These are phyloP conservation scores for Heliconius nattereri DNA, from an alignment of 1,140 invertebrate species.

Conservation along the genomic window DNA sequence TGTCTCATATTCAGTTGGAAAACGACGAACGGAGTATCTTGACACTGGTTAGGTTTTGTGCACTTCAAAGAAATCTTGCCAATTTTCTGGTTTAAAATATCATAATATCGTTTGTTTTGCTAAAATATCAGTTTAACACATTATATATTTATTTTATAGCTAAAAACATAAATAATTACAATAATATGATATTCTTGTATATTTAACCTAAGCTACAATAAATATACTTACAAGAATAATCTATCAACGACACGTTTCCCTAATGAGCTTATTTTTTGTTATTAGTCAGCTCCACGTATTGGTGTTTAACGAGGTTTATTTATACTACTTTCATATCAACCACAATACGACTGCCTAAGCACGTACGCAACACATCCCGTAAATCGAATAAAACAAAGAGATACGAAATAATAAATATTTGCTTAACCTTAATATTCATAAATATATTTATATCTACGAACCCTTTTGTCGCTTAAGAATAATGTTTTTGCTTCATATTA, in stretches of 20 bases:
- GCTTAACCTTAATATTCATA: neutral
- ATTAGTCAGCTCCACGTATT: slow-evolving; percentile 59
- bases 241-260: slow-evolving; percentile 1
- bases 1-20: no score
- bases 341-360: slow-evolving; percentile 47
- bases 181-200: no score
- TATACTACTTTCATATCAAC: slow-evolving; percentile 41
- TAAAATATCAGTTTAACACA: no score
- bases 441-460: neutral
- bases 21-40: no score
- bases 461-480: neutral
- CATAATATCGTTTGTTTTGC: no score
- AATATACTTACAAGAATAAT: neutral
- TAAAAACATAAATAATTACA: no score
- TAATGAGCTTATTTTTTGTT: slow-evolving; percentile 25
- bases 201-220: neutral
- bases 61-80: no score
- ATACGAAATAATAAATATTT: slow-evolving; percentile 3
- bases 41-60: no score
- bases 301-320: slow-evolving; percentile 69
- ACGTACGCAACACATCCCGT: slow-evolving; percentile 45
- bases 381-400: slow-evolving; percentile 21
- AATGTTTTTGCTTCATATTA: no score
- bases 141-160: no score
- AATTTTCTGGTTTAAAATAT: no score